Evolutionary conservation across 2,888 invertebrate genomes (phyloP).

Genomic region (Cephus pulcher): DNA sequence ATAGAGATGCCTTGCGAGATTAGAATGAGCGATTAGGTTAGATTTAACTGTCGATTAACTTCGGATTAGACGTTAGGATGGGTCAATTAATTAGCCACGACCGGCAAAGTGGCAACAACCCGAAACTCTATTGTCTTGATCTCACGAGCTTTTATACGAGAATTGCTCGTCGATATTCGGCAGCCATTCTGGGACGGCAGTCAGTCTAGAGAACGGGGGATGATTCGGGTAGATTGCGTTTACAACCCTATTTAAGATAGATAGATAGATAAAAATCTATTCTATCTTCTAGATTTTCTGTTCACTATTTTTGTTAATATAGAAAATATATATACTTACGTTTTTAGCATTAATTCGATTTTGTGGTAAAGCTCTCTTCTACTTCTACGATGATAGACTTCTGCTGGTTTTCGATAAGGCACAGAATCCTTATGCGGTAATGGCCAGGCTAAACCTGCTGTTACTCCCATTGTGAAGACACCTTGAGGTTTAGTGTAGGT

Average conservation of each 20-base stretch:
- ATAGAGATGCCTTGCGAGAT: background rate
- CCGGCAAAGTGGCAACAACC: background rate
- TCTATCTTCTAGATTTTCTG: background rate
- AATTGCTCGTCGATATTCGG: background rate
- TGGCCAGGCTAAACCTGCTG: slow-evolving; percentile 83
- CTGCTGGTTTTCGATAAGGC: slow-evolving; percentile 59
- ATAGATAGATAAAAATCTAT: background rate
- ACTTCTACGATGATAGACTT: slow-evolving; percentile 72
- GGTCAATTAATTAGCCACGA: background rate
- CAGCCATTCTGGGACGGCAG: background rate
- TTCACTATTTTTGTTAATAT: background rate
- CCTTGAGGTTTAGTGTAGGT: slow-evolving; percentile 69
- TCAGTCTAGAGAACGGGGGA: background rate
- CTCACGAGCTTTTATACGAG: background rate
- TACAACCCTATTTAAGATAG: background rate
- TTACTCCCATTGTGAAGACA: slow-evolving; percentile 77
- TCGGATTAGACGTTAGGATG: background rate
- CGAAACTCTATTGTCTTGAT: background rate
- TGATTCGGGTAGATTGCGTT: background rate
- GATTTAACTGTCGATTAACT: background rate
- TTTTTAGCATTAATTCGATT: slow-evolving; percentile 72
- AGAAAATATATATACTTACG: slow-evolving; percentile 68
- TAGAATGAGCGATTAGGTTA: background rate
- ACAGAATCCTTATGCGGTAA: slow-evolving; percentile 73
- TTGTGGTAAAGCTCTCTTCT: slow-evolving; percentile 74